A percentile compares a stretch with the other conserved stretches of the same genome.
Conservation (phyloP, 2,113 vertebrate species). For the Neopipo cinnamomea region DNA sequence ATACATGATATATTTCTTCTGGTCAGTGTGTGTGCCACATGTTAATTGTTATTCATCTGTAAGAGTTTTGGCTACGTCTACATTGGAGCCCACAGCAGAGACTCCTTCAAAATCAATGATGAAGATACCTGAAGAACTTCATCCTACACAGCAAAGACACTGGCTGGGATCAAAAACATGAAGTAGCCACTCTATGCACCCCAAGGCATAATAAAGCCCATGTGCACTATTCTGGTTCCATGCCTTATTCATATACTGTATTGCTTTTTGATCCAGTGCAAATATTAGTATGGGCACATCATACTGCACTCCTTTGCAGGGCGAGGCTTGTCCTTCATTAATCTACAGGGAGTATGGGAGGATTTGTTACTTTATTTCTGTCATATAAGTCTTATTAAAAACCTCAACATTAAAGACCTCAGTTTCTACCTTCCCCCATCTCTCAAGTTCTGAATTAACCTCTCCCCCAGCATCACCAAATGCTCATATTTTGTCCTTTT, state of each 20-base stretch:
- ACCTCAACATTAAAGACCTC: neutral
- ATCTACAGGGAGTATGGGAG: neutral
- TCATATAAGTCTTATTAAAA: neutral
- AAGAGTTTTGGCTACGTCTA: neutral
- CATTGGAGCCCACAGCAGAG: neutral
- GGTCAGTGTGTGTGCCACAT: neutral
- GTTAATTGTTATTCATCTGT: neutral
- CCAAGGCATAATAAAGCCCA: neutral
- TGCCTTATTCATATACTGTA: neutral
- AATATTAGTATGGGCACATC: neutral
- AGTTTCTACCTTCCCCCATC: neutral
- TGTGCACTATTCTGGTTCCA: neutral
- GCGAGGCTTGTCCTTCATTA: neutral
- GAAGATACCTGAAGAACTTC: neutral
- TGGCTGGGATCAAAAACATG: neutral
- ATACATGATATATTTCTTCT: neutral
- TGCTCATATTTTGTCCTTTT: neutral
- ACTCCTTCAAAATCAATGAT: neutral
- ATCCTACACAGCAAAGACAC: neutral
- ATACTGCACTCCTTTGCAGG: neutral
- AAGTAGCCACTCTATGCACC: neutral
- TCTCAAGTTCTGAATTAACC: neutral
- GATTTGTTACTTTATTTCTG: neutral
- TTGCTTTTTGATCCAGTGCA: neutral
- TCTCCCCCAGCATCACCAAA: neutral